Percentiles rank a stretch among this genome's conserved stretches.
These are phyloP conservation scores for Mellilla xanthometata DNA, from an alignment of 2,888 invertebrate genomes.

Conservation along the genomic window DNA sequence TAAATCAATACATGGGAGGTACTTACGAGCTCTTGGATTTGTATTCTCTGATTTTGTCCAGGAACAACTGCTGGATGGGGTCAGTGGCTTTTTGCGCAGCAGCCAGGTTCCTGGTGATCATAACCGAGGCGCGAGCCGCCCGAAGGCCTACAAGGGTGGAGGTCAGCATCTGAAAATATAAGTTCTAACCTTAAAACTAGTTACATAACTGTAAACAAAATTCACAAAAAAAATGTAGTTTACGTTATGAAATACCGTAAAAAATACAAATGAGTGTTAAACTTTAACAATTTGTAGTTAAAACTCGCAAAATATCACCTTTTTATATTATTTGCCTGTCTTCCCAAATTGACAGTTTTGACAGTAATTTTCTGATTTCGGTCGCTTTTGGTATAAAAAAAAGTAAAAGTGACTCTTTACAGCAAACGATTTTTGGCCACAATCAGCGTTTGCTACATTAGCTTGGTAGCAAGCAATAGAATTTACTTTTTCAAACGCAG, in stretches of 20 bases:
- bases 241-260: not conserved
- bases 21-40: conserved; percentile 92
- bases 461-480: too few species aligned
- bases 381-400: too few species aligned
- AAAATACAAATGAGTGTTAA: not conserved
- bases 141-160: conserved; percentile 77
- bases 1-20: conserved; percentile 8
- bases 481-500: too few species aligned
- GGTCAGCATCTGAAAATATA: conserved; percentile 80
- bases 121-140: conserved; percentile 71
- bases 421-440: too few species aligned
- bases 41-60: conserved; percentile 96
- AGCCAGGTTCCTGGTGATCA: conserved; percentile 87
- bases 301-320: conserved; percentile 39
- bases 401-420: too few species aligned
- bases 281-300: conserved; percentile 5
- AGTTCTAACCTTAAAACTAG: conserved; percentile 60
- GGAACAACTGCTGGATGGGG: conserved; percentile 96
- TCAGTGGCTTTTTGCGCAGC: conserved; percentile 89
- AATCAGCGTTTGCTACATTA: too few species aligned
- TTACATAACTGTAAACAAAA: conserved; percentile 54
- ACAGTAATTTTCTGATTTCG: conserved; percentile 28
- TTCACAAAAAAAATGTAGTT: conserved; percentile 6
- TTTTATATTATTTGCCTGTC: conserved; percentile 38
- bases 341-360: conserved; percentile 44